Evolutionary conservation across 2,888 invertebrate species (phyloP), one percentile per base, ranked within the genome.

Genomic region (Pyrgus malvae): DNA sequence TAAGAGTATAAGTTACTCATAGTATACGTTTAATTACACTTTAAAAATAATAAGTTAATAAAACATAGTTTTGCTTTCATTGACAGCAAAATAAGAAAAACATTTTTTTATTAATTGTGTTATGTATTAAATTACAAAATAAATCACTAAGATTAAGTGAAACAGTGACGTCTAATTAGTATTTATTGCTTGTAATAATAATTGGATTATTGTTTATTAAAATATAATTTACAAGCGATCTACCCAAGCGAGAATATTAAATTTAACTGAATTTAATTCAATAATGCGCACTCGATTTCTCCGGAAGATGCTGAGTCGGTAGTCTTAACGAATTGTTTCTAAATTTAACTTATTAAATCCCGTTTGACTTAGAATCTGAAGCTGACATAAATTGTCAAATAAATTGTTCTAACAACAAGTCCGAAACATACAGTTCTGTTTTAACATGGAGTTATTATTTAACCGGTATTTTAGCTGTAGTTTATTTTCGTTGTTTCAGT

Each of bases 271-370:
- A n/a, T n/a, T n/a, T n/a, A n/a, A n/a, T 60, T 56, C 55, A 38
- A 57, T 35, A 16, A 17, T 35, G 14, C 53, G 48, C 54, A 49
- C 44, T 40, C 46, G 55, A 44, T 60, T 59, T 62, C 62, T 65
- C 64, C 46, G 44, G 27, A 71, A 69, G 66, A 65, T 59, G 69
- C 60, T 63, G 48, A 35, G 35, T 46, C 59, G 46, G 46, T 25
- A 63, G 58, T 55, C 59, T 57, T 75, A 78, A 84, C 84, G 83
- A 84, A 86, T 86, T 80, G 74, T 74, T 72, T 66, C 70, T 67
- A 73, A 76, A 74, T 70, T 74, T 73, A 79, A 80, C 82, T 82
- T 81, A 83, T 85, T 85, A 86, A 86, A 86, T 85, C 79, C 75
- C 69, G 73, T 78, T 73, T 72, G 78, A 80, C 76, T 85, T 82